Conservation (phyloP, 2,797 vertebrate species). For the Hypotaenidia philippensis region DNA sequence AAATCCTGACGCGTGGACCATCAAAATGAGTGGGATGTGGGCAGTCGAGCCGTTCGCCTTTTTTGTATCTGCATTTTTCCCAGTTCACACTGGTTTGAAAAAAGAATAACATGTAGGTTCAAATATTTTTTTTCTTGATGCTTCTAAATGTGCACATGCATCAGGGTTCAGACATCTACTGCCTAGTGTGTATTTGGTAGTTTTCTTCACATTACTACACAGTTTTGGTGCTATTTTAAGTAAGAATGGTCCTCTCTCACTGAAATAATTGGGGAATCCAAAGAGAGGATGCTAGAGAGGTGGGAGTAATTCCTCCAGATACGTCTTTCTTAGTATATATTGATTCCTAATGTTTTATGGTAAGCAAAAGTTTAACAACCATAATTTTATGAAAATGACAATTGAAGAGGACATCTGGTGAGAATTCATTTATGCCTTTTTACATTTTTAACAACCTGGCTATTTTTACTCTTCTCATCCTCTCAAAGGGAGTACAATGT, state of each 20-base stretch:
- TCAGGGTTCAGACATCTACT: background rate
- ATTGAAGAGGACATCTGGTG: constrained; percentile 77
- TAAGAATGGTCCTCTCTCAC: background rate
- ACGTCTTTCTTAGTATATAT: fast-evolving
- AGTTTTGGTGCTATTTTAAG: background rate
- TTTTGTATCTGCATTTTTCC: background rate
- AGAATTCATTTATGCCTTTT: constrained; percentile 80
- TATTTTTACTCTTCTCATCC: constrained; percentile 83
- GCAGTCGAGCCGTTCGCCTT: background rate
- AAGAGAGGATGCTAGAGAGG: background rate
- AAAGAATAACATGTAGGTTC: background rate
- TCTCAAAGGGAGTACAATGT: constrained; percentile 79
- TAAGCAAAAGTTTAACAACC: constrained; percentile 50
- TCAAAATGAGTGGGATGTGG: background rate
- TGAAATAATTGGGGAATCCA: background rate
- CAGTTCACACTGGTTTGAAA: background rate
- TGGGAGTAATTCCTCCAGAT: background rate
- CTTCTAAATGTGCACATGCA: fast-evolving
- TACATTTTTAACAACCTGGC: constrained; percentile 82
- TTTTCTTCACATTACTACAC: background rate
- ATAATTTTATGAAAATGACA: constrained; percentile 73
- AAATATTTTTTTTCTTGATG: background rate
- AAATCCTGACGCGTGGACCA: background rate
- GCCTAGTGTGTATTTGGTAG: background rate
- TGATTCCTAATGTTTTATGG: background rate